Percentiles rank a stretch among this genome's conserved stretches.
These are phyloP conservation scores for Tetragnatha versicolor DNA, from an alignment of 1,140 invertebrate genomes.

Conservation along the genomic window DNA sequence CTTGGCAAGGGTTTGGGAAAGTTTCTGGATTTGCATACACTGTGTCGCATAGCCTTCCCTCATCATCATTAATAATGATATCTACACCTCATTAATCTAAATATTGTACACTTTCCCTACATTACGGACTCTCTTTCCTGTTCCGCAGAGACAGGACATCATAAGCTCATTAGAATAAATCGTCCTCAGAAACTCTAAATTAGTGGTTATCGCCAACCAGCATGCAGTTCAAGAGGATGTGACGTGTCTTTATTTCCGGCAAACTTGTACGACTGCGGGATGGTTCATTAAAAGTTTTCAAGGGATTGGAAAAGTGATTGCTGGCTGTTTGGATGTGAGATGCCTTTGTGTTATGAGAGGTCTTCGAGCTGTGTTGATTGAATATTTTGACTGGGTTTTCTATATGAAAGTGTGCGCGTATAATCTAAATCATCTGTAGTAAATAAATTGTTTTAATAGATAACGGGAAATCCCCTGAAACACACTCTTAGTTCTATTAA, in stretches of 20 bases:
- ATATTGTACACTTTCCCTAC: slow-evolving; percentile 20
- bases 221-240: not conserved
- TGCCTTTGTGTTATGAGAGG: too few relatives aligned
- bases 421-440: too few relatives aligned
- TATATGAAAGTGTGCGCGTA: too few relatives aligned
- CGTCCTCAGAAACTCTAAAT: slow-evolving; percentile 15
- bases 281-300: too few relatives aligned
- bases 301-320: too few relatives aligned
- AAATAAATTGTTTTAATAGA: too few relatives aligned
- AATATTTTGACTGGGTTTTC: too few relatives aligned
- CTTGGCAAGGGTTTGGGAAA: not conserved
- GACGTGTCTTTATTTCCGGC: not conserved
- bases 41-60: not conserved
- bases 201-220: slow-evolving; percentile 6
- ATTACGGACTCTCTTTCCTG: not conserved
- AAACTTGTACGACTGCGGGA: too few relatives aligned
- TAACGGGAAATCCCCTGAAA: too few relatives aligned
- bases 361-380: too few relatives aligned
- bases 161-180: slow-evolving; percentile 41
- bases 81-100: slow-evolving; percentile 41
- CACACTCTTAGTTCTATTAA: too few relatives aligned
- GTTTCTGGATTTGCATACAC: not conserved
- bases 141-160: slow-evolving; percentile 5
- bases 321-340: too few relatives aligned
- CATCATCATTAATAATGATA: slow-evolving; percentile 38